Evolutionary conservation across 2,797 vertebrate genomes (phyloP).

Genomic region (Arrhamphus sclerolepis): DNA sequence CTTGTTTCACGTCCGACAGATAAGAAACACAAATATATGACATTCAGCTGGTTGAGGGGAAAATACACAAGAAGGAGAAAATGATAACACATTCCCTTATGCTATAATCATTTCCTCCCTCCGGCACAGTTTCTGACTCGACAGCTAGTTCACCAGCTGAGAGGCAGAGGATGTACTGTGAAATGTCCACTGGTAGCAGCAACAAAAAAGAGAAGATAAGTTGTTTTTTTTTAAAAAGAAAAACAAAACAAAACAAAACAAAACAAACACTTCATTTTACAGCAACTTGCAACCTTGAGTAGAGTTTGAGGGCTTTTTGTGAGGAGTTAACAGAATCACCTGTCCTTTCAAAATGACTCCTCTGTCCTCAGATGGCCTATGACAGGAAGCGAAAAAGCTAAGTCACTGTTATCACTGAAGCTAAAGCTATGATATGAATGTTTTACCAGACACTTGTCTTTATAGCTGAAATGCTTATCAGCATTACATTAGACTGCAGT

Average conservation of each 20-base stretch:
- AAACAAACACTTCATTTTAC: conserved; percentile 8
- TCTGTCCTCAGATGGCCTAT: conserved; percentile 29
- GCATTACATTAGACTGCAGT: no score
- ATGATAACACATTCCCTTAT: conserved; percentile 78
- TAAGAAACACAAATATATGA: conserved; percentile 60
- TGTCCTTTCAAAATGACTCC: conserved; percentile 19
- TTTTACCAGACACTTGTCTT: conserved; percentile 9
- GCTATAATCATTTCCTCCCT: conserved; percentile 78
- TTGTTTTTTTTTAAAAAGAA: not conserved
- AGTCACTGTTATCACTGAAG: conserved; percentile 34
- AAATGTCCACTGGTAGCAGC: conserved; percentile 49
- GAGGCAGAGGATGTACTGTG: conserved; percentile 54
- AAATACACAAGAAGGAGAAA: conserved; percentile 57
- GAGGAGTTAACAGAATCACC: conserved; percentile 1
- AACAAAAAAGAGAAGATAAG: conserved; percentile 13
- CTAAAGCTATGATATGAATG: conserved; percentile 5
- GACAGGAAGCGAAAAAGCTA: conserved; percentile 47
- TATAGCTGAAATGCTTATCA: not conserved
- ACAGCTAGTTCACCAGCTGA: conserved; percentile 68
- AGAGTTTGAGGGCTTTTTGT: not conserved
- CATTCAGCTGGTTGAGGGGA: conserved; percentile 47
- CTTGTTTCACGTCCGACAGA: conserved; percentile 50
- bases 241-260: no score
- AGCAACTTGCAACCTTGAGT: conserved; percentile 13
- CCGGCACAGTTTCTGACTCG: conserved; percentile 56